Evolutionary conservation across 2,888 invertebrate genomes (phyloP), one percentile per base, ranked within the genome.

Genomic region (Zaprionus obscuricornis): DNA sequence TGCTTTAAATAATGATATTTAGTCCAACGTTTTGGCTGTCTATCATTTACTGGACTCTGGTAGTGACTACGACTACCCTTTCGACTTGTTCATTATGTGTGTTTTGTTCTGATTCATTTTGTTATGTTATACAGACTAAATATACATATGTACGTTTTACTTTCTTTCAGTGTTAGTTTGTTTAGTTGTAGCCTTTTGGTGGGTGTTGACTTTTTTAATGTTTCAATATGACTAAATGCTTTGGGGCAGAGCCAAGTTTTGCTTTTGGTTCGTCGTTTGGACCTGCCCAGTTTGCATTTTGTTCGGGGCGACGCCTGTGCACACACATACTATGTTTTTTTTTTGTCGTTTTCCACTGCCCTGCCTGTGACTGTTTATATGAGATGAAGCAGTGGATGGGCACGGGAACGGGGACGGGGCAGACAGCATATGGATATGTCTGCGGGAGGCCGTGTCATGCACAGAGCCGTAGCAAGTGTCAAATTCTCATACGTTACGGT

Each of bases 181-280:
- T 58, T 68, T 70, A 64, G 65, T 64, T 78, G n/a, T 74, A 33
- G 69, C 52, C 66, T 64, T 82, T n/a, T n/a, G n/a, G 79, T 69
- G 83, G 87, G 85, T 82, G 87, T 86, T 86, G 84, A 85, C 86
- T 85, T 66, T 85, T 82, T 83, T 84, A 82, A 86, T 82, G 82
- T 85, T 82, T 82, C 86, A 85, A 82, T 85, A 83, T 87, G 81
- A 75, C 81, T 85, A 83, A 81, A 85, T 75, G 84, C 75, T 56
- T 52, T 33, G 51, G 69, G 69, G 74, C 70, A 63, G 66, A 49
- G 54, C 57, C 56, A 55, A 54, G 59, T 45, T 57, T 24, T n/a
- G 26, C 52, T 70, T 54, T 33, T 54, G 54, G 40, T 46, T 43
- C 22, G 26, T 17, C 22, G 10, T 16, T 39, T 39, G 62, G 66